Conservation (phyloP, 2,113 vertebrate genomes). For the Hirundichthys speculiger region DNA sequence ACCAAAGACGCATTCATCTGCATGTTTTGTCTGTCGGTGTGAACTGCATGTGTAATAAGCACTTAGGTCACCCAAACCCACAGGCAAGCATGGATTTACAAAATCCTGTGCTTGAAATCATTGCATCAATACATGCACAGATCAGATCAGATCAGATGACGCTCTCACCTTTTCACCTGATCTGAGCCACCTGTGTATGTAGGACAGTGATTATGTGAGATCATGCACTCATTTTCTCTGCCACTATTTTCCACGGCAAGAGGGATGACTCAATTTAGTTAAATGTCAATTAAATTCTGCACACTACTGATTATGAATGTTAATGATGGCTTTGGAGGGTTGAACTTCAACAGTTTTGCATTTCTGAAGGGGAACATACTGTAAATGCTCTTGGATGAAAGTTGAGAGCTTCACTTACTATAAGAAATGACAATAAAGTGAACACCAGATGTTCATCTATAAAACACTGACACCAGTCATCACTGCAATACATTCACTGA, state of each 20-base stretch:
- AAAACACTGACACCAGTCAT: no score
- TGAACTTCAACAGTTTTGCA: not conserved
- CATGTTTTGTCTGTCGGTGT: conserved; percentile 34
- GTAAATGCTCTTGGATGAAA: no score
- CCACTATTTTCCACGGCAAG: not conserved
- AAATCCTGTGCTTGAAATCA: conserved; percentile 7
- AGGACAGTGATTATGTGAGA: conserved; percentile 28
- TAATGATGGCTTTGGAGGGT: not conserved
- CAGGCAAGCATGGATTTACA: conserved; percentile 15
- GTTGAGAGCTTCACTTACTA: no score
- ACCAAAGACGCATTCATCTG: conserved; percentile 31
- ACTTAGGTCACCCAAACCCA: conserved; percentile 10
- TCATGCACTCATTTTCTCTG: not conserved
- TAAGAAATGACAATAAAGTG: no score
- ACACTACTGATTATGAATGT: not conserved
- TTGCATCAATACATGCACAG: conserved; percentile 1
- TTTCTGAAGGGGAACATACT: no score
- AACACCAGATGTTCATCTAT: no score
- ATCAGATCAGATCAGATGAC: conserved; percentile 16
- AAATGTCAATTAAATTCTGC: not conserved
- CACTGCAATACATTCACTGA: no score
- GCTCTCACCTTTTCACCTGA: conserved; percentile 35
- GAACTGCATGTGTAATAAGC: conserved; percentile 30
- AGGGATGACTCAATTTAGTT: not conserved
- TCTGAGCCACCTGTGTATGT: conserved; percentile 35